These are phyloP conservation scores for Polietes domitor DNA, from an alignment of 2,888 invertebrate genomes.

Conservation along the genomic window DNA sequence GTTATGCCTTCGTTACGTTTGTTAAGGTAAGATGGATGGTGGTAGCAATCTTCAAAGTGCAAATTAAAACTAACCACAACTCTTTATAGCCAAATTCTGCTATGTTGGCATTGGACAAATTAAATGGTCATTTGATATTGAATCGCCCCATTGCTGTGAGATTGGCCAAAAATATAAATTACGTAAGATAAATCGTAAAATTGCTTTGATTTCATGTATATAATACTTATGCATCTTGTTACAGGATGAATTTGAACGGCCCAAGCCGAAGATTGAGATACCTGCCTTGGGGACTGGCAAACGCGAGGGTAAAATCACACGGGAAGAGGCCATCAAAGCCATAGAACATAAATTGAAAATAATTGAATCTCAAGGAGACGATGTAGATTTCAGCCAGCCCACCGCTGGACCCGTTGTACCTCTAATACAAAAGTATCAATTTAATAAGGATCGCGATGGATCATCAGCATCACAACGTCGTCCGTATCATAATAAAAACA, in stretches of 20 bases:
- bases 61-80: not conserved
- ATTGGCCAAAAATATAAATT: slow-evolving; percentile 88
- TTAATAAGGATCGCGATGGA: slow-evolving; percentile 77
- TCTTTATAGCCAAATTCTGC: slow-evolving; percentile 83
- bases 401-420: slow-evolving; percentile 84
- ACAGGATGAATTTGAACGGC: slow-evolving; percentile 89
- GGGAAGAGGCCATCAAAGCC: slow-evolving; percentile 91
- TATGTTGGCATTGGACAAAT: slow-evolving; percentile 85
- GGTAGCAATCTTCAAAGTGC: not conserved
- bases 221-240: not conserved
- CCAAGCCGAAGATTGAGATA: slow-evolving; percentile 89
- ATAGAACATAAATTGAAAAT: slow-evolving; percentile 93
- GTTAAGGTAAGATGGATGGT: slow-evolving; percentile 79
- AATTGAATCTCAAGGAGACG: slow-evolving; percentile 87
- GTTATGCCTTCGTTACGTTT: slow-evolving; percentile 96
- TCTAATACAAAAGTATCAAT: slow-evolving; percentile 87
- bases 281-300: slow-evolving; percentile 87
- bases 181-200: slow-evolving; percentile 81
- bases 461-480: slow-evolving; percentile 68
- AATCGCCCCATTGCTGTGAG: slow-evolving; percentile 89
- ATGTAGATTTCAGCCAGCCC: slow-evolving; percentile 88
- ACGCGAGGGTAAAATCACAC: slow-evolving; percentile 85
- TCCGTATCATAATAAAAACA: slow-evolving; percentile 71
- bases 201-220: not conserved
- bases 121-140: slow-evolving; percentile 89